Percentiles rank a stretch among this genome's conserved stretches.
phyloP scores from a whole-genome alignment of 1,140 invertebrate genomes.

The Ooceraea biroi region DNA sequence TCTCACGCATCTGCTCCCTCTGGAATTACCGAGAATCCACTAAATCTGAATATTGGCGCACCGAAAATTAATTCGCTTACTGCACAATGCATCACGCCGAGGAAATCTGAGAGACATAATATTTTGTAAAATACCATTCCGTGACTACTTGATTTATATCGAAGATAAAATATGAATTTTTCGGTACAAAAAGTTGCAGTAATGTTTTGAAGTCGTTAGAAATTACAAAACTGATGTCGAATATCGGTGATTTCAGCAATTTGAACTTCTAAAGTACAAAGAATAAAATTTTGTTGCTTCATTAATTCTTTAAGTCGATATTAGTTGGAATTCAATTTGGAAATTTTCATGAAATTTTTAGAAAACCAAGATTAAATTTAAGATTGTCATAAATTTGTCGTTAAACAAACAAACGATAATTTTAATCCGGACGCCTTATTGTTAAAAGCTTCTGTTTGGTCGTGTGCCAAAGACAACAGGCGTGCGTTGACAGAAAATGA shows the following conservation, averaged over 20 bases:
- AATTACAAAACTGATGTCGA: not conserved
- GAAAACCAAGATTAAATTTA: not conserved
- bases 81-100: not conserved
- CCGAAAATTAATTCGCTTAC: slow-evolving; percentile 33
- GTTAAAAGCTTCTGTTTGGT: not conserved
- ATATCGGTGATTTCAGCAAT: not conserved
- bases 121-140: not conserved
- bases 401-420: not conserved
- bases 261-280: not conserved
- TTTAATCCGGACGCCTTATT: not conserved
- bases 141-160: not conserved
- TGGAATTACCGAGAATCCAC: not conserved
- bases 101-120: not conserved
- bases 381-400: not conserved
- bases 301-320: not conserved
- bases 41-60: slow-evolving; percentile 20
- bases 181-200: not conserved
- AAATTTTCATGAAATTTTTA: not conserved
- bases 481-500: not conserved
- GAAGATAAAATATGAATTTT: not conserved
- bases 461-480: not conserved
- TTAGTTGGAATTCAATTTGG: no score
- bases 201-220: not conserved
- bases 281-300: not conserved
- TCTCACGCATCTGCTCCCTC: not conserved